Percentiles rank a stretch among this genome's conserved stretches.
Evolutionary conservation across 2,888 invertebrate species (phyloP).

Genomic region (Dioctria linearis): DNA sequence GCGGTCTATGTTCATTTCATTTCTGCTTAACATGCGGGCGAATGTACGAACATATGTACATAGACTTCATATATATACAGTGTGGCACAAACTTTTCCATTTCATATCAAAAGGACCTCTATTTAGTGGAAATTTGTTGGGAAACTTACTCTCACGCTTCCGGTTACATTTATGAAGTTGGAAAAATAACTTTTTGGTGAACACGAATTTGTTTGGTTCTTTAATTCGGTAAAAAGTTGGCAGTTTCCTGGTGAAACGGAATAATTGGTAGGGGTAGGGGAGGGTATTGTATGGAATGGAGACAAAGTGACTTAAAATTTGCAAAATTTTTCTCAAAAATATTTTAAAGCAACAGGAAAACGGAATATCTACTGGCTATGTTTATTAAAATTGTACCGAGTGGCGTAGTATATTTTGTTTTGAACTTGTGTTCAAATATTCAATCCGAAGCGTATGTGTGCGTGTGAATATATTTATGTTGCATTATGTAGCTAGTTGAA

Average conservation of each 20-base stretch:
- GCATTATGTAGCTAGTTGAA: too few species aligned
- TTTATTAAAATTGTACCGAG: too few species aligned
- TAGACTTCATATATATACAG: background rate
- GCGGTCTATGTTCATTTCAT: conserved; percentile 24
- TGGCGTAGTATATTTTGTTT: too few species aligned
- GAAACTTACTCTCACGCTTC: conserved; percentile 48
- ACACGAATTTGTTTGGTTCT: conserved; percentile 43
- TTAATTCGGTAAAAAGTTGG: conserved; percentile 44
- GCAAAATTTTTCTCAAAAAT: background rate
- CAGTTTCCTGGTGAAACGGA: conserved; percentile 18
- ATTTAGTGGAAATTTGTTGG: conserved; percentile 46
- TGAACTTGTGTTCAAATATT: too few species aligned
- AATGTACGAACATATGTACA: background rate
- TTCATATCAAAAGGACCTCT: conserved; percentile 40
- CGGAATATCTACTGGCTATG: too few species aligned
- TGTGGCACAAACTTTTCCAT: conserved; percentile 37
- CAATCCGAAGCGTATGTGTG: too few species aligned
- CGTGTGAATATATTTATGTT: too few species aligned
- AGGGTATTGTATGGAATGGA: too few species aligned
- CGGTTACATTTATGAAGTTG: conserved; percentile 49
- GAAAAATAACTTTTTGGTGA: conserved; percentile 35
- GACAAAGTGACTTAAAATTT: conserved; percentile 27
- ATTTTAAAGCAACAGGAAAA: background rate
- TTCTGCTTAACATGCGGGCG: conserved; percentile 8
- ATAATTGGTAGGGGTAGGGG: background rate